Evolutionary conservation across 2,888 invertebrate genomes (phyloP).

Genomic region (Mechanitis mazaeus): DNA sequence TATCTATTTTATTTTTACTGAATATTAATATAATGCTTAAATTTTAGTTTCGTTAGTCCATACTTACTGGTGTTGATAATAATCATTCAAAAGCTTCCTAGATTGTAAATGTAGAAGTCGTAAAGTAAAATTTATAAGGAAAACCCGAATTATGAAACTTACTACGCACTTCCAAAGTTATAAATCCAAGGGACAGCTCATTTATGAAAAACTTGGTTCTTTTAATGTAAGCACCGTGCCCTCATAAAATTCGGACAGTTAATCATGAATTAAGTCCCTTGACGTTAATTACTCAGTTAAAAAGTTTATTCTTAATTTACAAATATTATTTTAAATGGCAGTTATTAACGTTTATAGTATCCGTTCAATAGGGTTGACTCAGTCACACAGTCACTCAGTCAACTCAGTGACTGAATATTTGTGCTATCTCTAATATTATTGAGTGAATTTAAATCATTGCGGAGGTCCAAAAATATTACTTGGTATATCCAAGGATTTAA

Average conservation of each 20-base stretch:
- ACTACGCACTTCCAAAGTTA: slow-evolving; percentile 8
- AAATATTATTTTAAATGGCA: slow-evolving; percentile 27
- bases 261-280: slow-evolving; percentile 23
- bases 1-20: too few relatives aligned
- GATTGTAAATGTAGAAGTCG: not conserved
- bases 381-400: slow-evolving; percentile 19
- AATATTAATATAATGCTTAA: too few relatives aligned
- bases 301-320: slow-evolving; percentile 24
- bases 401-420: slow-evolving; percentile 20
- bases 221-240: slow-evolving; percentile 15
- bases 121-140: not conserved
- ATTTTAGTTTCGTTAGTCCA: too few relatives aligned
- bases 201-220: slow-evolving; percentile 19
- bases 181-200: slow-evolving; percentile 12
- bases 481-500: too few relatives aligned
- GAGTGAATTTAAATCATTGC: slow-evolving; percentile 15
- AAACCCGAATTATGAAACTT: slow-evolving; percentile 10
- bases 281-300: slow-evolving; percentile 23
- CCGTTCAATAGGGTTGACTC: slow-evolving; percentile 43
- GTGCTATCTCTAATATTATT: slow-evolving; percentile 27
- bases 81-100: not conserved
- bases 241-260: slow-evolving; percentile 23
- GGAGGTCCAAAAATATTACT: slow-evolving; percentile 3
- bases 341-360: slow-evolving; percentile 29
- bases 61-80: too few relatives aligned